These are phyloP conservation scores for Trogon melanurus DNA, from an alignment of 2,113 vertebrate genomes.

Conservation along the genomic window DNA sequence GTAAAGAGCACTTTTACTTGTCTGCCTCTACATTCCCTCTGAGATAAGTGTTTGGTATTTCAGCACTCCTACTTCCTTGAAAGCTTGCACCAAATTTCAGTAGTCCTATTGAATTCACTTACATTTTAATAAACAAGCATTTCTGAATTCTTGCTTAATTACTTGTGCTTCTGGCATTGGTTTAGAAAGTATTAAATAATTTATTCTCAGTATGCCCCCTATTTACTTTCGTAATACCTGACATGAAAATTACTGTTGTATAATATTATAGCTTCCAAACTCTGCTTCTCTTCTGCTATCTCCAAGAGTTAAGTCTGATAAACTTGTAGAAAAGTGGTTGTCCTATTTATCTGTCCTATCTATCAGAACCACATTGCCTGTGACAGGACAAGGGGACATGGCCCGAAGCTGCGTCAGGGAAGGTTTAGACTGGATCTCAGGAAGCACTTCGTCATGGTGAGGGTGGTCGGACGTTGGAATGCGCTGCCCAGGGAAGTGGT, in stretches of 20 bases:
- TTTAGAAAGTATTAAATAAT: constrained; percentile 1
- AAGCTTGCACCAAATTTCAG: not conserved
- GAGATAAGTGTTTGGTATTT: not conserved
- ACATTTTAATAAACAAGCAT: not conserved
- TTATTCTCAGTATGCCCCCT: not conserved
- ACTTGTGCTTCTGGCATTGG: not conserved
- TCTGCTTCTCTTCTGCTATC: not conserved
- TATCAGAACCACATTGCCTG: not conserved
- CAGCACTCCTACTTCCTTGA: not conserved
- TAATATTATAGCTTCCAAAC: not conserved
- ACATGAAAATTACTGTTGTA: not conserved
- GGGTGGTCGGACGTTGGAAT: too few species aligned
- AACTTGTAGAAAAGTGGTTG: not conserved
- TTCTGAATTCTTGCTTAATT: not conserved
- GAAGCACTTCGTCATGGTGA: too few species aligned
- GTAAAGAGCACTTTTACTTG: not conserved
- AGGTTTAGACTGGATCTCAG: too few species aligned
- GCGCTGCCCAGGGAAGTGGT: too few species aligned
- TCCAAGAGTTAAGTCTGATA: not conserved
- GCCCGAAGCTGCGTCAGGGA: too few species aligned
- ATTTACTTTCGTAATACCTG: not conserved
- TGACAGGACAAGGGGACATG: too few species aligned
- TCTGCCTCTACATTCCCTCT: not conserved
- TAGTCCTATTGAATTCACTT: not conserved
- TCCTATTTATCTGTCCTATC: not conserved